Percentiles rank a stretch among this genome's conserved stretches.
Conservation (phyloP, 2,888 invertebrate genomes). For the Platynereis dumerilii region DNA sequence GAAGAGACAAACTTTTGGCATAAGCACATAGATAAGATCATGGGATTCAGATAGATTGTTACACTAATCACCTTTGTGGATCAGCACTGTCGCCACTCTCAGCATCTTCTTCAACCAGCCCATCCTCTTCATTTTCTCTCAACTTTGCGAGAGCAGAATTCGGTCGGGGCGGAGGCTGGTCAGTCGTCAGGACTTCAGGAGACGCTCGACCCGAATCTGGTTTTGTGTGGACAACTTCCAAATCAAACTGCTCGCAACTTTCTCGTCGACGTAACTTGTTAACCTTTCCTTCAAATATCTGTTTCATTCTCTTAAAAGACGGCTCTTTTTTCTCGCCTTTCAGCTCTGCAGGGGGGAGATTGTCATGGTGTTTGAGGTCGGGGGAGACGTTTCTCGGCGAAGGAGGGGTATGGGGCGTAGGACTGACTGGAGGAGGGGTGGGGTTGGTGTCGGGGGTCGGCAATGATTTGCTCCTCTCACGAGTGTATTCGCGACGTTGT, state of each 20-base stretch:
- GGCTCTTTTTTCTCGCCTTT: conserved; percentile 45
- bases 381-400: conserved; percentile 11
- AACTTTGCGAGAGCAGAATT: conserved; percentile 38
- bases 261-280: conserved; percentile 34
- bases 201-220: conserved; percentile 22
- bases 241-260: conserved; percentile 75
- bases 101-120: conserved; percentile 72
- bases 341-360: background rate
- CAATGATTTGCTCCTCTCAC: conserved; percentile 88
- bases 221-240: conserved; percentile 21
- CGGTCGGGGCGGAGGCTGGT: conserved; percentile 27
- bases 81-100: conserved; percentile 89
- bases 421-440: conserved; percentile 11
- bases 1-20: no score
- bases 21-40: no score
- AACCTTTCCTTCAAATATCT: conserved; percentile 89
- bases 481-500: conserved; percentile 74
- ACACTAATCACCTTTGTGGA: conserved; percentile 7
- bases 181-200: conserved; percentile 11
- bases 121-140: conserved; percentile 28
- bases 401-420: conserved; percentile 11
- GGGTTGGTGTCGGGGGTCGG: conserved; percentile 66
- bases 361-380: background rate
- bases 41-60: no score
- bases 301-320: conserved; percentile 72